A percentile compares a stretch with the other conserved stretches of the same genome.
Conservation (phyloP, 2,888 invertebrate genomes). For the Folsomia manolachei region DNA sequence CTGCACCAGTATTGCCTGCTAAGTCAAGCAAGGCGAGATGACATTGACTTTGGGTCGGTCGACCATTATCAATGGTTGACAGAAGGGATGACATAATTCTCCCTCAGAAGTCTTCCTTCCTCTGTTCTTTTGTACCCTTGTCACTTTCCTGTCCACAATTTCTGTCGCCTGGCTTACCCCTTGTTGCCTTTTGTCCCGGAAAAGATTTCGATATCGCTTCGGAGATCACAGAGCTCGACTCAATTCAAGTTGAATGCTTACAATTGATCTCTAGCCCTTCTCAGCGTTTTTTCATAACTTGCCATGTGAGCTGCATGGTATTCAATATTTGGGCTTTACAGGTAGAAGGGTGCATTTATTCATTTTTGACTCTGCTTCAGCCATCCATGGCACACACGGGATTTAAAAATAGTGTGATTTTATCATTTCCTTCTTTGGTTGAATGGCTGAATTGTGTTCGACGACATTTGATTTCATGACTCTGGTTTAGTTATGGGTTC, state of each 20-base stretch:
- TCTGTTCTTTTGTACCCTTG: slow-evolving; percentile 13
- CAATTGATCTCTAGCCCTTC: slow-evolving; percentile 9
- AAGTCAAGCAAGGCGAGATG: not conserved
- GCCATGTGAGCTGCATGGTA: not conserved
- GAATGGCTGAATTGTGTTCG: too few species aligned
- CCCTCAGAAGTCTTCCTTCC: slow-evolving; percentile 19
- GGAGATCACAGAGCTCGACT: not conserved
- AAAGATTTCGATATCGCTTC: slow-evolving; percentile 8
- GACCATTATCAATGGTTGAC: slow-evolving; percentile 16
- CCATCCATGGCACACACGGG: not conserved
- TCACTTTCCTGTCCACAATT: slow-evolving; percentile 19
- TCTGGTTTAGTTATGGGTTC: too few species aligned
- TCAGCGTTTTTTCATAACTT: not conserved
- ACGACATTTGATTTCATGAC: too few species aligned
- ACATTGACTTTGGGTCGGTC: not conserved
- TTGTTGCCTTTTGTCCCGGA: slow-evolving; percentile 15
- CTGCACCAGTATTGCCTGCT: too few species aligned
- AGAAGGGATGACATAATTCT: slow-evolving; percentile 42
- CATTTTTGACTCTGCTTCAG: too few species aligned
- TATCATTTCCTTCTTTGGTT: too few species aligned
- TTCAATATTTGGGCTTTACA: not conserved
- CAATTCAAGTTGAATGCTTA: not conserved
- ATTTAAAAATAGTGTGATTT: not conserved
- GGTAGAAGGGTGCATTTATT: not conserved
- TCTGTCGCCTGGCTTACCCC: slow-evolving; percentile 14